These are phyloP conservation scores for Tragopan temminckii DNA, from an alignment of 2,797 vertebrate species.

Conservation along the genomic window DNA sequence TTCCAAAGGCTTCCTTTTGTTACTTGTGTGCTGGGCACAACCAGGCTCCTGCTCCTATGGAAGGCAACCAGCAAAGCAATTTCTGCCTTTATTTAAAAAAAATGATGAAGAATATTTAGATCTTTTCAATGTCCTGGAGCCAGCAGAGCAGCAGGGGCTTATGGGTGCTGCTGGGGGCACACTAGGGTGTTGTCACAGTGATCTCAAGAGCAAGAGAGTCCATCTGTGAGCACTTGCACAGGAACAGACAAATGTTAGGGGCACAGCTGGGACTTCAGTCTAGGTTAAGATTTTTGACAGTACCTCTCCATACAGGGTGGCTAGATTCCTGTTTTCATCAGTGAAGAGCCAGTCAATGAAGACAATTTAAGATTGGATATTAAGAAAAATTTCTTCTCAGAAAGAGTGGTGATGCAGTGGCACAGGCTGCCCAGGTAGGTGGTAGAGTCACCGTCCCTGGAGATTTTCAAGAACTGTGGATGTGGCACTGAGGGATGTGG, in stretches of 20 bases:
- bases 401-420: no score
- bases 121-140: not conserved
- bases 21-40: not conserved
- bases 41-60: not conserved
- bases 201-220: not conserved
- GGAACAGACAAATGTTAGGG: not conserved
- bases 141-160: slow-evolving; percentile 4
- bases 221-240: not conserved
- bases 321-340: not conserved
- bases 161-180: not conserved
- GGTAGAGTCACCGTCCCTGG: no score
- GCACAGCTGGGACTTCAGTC: not conserved
- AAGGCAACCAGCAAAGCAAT: not conserved
- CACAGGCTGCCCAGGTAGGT: no score
- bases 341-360: not conserved
- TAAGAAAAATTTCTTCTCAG: no score
- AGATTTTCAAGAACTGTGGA: no score
- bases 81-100: slow-evolving; percentile 15
- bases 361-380: not conserved
- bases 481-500: no score
- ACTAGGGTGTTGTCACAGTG: not conserved
- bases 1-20: slow-evolving; percentile 42
- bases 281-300: not conserved
- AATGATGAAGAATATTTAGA: not conserved
- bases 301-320: not conserved